Conservation (phyloP, 2,797 vertebrate genomes). For the Acipenser transmontanus region DNA sequence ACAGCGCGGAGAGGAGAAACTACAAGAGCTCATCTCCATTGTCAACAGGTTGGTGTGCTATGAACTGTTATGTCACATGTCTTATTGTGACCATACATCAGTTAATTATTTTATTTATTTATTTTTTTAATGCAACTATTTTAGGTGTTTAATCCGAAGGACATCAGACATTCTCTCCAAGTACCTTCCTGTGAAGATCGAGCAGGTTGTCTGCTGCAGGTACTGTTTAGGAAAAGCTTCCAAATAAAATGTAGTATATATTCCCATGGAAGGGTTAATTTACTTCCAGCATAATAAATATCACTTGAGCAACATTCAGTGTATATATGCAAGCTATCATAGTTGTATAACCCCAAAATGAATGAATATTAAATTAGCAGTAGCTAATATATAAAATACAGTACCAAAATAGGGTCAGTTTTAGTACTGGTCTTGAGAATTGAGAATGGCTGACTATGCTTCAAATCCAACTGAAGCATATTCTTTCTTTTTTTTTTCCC, state of each 20-base stretch:
- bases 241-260: neutral
- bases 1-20: conserved; percentile 78
- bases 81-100: neutral
- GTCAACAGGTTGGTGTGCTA: conserved; percentile 73
- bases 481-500: conserved; percentile 26
- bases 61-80: neutral
- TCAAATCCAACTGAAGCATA: neutral
- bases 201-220: conserved; percentile 96
- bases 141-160: conserved; percentile 89
- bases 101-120: conserved; percentile 15
- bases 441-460: neutral
- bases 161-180: conserved; percentile 96
- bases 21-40: conserved; percentile 83
- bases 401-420: neutral
- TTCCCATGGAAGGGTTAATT: neutral
- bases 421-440: neutral
- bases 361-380: neutral
- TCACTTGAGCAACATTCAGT: too few species aligned
- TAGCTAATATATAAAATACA: accelerated
- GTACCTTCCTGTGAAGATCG: conserved; percentile 94
- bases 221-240: conserved; percentile 34
- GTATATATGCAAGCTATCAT: too few species aligned
- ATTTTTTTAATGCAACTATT: conserved; percentile 11
- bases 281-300: too few species aligned
- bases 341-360: too few species aligned